phyloP scores from a whole-genome alignment of 1,140 invertebrate genomes.

The Varroa destructor region DNA sequence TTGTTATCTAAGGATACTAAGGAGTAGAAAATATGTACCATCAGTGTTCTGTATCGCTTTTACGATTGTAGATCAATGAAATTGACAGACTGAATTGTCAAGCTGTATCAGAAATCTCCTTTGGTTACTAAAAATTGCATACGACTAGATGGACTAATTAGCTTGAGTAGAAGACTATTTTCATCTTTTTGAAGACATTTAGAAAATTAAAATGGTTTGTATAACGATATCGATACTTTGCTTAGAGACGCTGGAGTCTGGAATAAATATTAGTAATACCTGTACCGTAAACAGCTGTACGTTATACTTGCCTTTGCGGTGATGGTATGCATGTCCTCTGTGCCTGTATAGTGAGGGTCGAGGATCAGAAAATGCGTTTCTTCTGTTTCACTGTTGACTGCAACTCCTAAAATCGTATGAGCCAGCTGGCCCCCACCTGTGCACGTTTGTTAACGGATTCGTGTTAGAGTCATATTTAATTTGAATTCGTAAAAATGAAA shows the following conservation, averaged over 20 bases:
- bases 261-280: background rate
- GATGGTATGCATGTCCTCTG: slow-evolving; percentile 46
- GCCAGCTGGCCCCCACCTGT: slow-evolving; percentile 87
- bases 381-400: slow-evolving; percentile 60
- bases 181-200: background rate
- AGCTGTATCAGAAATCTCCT: too few relatives aligned
- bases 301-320: slow-evolving; percentile 41
- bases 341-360: slow-evolving; percentile 92
- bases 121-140: too few relatives aligned
- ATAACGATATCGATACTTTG: background rate
- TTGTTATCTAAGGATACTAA: too few relatives aligned
- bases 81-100: too few relatives aligned
- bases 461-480: background rate
- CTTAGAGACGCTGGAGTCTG: background rate
- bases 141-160: background rate
- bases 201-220: background rate
- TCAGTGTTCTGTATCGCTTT: too few relatives aligned
- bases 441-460: slow-evolving; percentile 28
- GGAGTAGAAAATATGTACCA: too few relatives aligned
- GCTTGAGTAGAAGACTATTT: background rate
- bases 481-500: slow-evolving; percentile 34
- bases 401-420: slow-evolving; percentile 90
- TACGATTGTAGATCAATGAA: too few relatives aligned
- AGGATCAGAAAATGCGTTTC: slow-evolving; percentile 79
- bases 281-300: background rate